Evolutionary conservation across 2,113 vertebrate genomes (phyloP).

Genomic region (Machaerirhynchus nigripectus): DNA sequence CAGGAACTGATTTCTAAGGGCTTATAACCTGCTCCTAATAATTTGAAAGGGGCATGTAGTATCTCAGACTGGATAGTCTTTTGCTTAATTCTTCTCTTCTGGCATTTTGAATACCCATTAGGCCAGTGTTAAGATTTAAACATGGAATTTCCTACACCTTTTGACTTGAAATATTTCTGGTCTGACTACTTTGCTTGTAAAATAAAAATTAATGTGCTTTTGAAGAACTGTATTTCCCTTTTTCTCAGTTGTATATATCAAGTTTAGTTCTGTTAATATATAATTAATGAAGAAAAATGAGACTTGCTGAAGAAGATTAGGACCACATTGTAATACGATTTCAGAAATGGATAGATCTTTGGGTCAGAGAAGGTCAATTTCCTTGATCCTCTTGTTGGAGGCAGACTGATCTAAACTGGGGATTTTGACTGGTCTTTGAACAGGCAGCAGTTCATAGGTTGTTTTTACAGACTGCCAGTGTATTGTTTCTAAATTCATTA

Average conservation of each 20-base stretch:
- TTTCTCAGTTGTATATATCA: not conserved
- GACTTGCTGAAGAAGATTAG: not conserved
- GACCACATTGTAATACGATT: not conserved
- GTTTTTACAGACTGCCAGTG: not conserved
- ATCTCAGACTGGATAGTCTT: not conserved
- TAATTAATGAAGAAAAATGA: not conserved
- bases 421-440: not conserved
- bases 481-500: not conserved
- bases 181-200: not conserved
- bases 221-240: not conserved
- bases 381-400: not conserved
- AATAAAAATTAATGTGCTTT: not conserved
- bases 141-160: not conserved
- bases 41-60: not conserved
- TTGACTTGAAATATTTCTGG: not conserved
- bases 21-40: not conserved
- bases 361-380: not conserved
- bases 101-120: not conserved
- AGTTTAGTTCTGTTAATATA: not conserved
- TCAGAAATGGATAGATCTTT: not conserved
- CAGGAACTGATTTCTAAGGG: constrained; percentile 8
- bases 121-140: not conserved
- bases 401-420: not conserved
- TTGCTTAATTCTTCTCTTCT: constrained; percentile 1
- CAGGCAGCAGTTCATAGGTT: not conserved